Conservation (phyloP, 2,113 vertebrate species). For the Zosterops japonicus region DNA sequence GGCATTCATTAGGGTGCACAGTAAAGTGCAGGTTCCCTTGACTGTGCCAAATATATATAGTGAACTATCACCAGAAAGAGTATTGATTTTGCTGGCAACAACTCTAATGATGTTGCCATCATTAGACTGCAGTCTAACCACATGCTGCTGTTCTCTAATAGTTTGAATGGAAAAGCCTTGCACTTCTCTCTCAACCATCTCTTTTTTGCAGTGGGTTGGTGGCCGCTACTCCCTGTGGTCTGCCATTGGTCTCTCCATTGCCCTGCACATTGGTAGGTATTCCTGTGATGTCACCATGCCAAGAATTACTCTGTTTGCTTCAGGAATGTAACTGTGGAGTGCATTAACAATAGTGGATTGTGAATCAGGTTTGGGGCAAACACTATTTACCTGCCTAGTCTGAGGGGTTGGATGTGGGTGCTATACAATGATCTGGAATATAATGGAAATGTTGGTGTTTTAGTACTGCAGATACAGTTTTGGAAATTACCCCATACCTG, state of each 20-base stretch:
- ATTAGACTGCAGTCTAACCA: not conserved
- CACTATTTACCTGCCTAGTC: not conserved
- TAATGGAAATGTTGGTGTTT: not conserved
- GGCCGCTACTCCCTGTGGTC: slow-evolving; percentile 98
- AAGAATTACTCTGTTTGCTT: not conserved
- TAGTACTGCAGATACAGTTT: not conserved
- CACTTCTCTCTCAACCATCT: not conserved
- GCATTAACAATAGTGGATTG: not conserved
- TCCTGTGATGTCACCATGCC: not conserved
- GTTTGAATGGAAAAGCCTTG: not conserved
- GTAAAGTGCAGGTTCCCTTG: not conserved
- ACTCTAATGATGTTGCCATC: too few relatives aligned
- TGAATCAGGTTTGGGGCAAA: not conserved
- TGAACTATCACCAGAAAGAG: not conserved
- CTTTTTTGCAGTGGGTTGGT: slow-evolving; percentile 90
- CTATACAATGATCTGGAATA: not conserved
- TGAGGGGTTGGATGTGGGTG: not conserved
- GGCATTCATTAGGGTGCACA: not conserved
- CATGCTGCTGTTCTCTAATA: not conserved
- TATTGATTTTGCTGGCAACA: not conserved
- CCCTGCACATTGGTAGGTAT: slow-evolving; percentile 90
- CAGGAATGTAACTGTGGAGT: not conserved
- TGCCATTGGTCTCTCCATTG: slow-evolving; percentile 97
- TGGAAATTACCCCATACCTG: not conserved
- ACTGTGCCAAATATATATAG: not conserved